These are phyloP conservation scores for Silurus meridionalis DNA, from an alignment of 2,113 vertebrate species.

Conservation along the genomic window DNA sequence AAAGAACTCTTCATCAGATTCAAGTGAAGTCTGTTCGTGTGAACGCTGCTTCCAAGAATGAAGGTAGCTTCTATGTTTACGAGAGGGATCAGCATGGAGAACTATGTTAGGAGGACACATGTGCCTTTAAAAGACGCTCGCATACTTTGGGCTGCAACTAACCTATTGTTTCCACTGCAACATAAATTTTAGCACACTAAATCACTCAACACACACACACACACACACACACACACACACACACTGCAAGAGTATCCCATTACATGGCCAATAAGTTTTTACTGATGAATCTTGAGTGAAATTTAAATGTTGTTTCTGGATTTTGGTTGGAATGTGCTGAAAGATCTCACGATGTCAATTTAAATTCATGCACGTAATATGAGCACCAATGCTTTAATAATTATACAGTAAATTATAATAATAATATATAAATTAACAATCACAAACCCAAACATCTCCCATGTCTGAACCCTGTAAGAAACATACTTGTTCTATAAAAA, in stretches of 20 bases:
- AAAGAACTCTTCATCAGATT: constrained; percentile 7
- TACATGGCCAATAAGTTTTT: constrained; percentile 33
- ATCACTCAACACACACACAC: constrained; percentile 1
- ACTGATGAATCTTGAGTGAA: not conserved
- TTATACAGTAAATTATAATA: not conserved
- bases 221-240: not conserved
- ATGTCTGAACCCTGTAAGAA: not conserved
- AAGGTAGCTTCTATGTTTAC: constrained; percentile 15
- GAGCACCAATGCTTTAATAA: not conserved
- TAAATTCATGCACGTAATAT: not conserved
- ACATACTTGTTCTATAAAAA: not conserved
- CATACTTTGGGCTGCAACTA: constrained; percentile 29
- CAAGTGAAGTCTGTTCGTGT: not conserved
- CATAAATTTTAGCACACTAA: constrained; percentile 33
- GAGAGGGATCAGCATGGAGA: constrained; percentile 14
- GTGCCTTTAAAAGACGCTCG: constrained; percentile 1
- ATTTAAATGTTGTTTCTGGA: not conserved
- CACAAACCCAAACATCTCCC: no score
- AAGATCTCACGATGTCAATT: not conserved
- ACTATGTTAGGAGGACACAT: constrained; percentile 32
- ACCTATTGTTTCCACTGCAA: constrained; percentile 53
- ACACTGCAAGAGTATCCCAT: constrained; percentile 28
- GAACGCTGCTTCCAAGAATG: constrained; percentile 39
- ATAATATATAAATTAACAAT: not conserved
- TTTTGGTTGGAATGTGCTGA: not conserved